Conservation (phyloP, 2,888 invertebrate genomes). For the Scotopteryx bipunctaria region DNA sequence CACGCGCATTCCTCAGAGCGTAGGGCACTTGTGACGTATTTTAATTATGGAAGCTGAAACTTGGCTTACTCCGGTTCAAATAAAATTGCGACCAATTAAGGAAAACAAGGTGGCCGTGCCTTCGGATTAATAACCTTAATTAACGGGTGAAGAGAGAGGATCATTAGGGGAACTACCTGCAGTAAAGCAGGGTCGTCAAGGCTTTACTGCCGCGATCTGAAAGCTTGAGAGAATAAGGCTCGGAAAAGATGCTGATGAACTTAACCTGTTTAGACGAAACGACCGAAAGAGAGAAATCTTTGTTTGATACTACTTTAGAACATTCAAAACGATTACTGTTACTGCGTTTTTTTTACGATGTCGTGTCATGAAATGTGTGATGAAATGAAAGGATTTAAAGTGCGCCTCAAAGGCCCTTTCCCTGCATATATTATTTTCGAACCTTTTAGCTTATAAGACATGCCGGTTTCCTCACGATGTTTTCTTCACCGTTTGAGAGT, state of each 20-base stretch:
- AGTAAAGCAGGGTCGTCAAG: conserved; percentile 49
- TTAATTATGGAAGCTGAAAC: conserved; percentile 67
- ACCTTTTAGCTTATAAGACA: too few relatives aligned
- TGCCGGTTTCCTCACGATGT: too few relatives aligned
- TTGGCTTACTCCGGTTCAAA: conserved; percentile 59
- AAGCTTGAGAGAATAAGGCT: conserved; percentile 16
- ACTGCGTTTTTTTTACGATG: too few relatives aligned
- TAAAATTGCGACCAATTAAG: conserved; percentile 79
- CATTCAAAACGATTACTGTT: too few relatives aligned
- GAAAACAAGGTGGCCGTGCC: conserved; percentile 77
- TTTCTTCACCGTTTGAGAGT: too few relatives aligned
- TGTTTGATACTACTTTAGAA: too few relatives aligned
- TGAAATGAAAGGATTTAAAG: too few relatives aligned
- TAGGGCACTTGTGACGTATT: conserved; percentile 49
- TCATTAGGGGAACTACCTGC: conserved; percentile 61
- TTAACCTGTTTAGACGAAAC: too few relatives aligned
- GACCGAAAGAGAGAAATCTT: too few relatives aligned
- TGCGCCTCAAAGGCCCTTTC: too few relatives aligned
- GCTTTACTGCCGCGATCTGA: conserved; percentile 34
- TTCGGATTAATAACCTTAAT: conserved; percentile 79
- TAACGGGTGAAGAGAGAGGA: conserved; percentile 69
- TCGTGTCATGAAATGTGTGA: too few relatives aligned
- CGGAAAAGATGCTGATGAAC: conserved; percentile 47
- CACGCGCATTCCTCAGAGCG: conserved; percentile 29
- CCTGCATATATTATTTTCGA: too few relatives aligned